phyloP scores from a whole-genome alignment of 2,113 vertebrate species.

The Plotosus lineatus region DNA sequence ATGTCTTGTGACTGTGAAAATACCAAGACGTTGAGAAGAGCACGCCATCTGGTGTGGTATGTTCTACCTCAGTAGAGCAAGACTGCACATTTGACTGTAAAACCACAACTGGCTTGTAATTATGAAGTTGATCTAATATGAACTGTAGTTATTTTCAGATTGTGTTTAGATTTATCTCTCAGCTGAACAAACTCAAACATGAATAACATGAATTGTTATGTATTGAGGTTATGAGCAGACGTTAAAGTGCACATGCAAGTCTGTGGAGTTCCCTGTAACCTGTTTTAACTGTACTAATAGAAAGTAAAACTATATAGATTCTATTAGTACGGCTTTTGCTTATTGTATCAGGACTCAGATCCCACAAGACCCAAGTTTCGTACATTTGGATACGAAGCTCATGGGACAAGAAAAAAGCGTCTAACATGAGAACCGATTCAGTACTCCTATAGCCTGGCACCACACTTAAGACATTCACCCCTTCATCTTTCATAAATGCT shows the following conservation, averaged over 20 bases:
- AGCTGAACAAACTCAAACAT: neutral
- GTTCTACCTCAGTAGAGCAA: neutral
- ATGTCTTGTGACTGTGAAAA: neutral
- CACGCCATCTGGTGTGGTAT: slow-evolving; percentile 33
- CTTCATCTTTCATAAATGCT: too few species aligned
- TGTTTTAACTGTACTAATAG: neutral
- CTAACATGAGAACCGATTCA: neutral
- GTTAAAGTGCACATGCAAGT: neutral
- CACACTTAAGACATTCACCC: too few species aligned
- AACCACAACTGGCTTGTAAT: neutral
- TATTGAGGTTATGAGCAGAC: neutral
- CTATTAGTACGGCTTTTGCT: neutral
- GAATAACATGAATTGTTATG: too few species aligned
- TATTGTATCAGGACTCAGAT: neutral
- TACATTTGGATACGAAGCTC: neutral
- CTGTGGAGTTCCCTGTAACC: neutral
- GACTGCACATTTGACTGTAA: too few species aligned
- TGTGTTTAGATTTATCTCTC: neutral
- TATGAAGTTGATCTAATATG: neutral
- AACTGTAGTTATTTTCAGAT: neutral
- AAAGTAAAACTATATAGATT: neutral
- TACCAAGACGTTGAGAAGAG: neutral
- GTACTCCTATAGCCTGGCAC: neutral
- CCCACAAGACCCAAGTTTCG: neutral
- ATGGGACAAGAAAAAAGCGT: neutral